These are phyloP conservation scores for Amazona ochrocephala DNA, from an alignment of 2,797 vertebrate genomes.

Conservation along the genomic window DNA sequence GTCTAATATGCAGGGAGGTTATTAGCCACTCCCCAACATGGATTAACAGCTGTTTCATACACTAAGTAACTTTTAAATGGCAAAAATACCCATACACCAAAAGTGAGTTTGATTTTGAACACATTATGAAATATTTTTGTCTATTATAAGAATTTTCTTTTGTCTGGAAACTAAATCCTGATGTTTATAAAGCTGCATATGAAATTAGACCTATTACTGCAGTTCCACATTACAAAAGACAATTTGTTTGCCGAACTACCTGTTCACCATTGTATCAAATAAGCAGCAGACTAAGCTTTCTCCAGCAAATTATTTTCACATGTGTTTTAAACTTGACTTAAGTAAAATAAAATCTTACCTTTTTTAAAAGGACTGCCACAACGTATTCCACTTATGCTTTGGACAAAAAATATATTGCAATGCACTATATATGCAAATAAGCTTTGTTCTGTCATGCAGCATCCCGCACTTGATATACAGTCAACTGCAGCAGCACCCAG, in stretches of 20 bases:
- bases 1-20: not conserved
- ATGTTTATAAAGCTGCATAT: not conserved
- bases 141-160: not conserved
- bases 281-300: not conserved
- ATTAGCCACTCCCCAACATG: not conserved
- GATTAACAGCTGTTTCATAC: not conserved
- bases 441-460: slow-evolving; percentile 71
- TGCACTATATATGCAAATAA: slow-evolving; percentile 68
- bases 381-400: slow-evolving; percentile 54
- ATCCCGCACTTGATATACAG: slow-evolving; percentile 61
- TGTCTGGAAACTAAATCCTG: not conserved
- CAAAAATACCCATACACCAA: not conserved
- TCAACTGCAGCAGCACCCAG: slow-evolving; percentile 64
- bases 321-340: not conserved
- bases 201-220: not conserved
- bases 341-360: slow-evolving; percentile 72
- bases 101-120: not conserved
- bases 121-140: not conserved
- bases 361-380: slow-evolving; percentile 65
- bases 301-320: not conserved
- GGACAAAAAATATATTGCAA: slow-evolving; percentile 69
- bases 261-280: not conserved
- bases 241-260: not conserved
- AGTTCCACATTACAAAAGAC: not conserved
- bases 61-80: not conserved